Evolutionary conservation across 2,113 vertebrate genomes (phyloP).

Genomic region (Phainopepla nitens): DNA sequence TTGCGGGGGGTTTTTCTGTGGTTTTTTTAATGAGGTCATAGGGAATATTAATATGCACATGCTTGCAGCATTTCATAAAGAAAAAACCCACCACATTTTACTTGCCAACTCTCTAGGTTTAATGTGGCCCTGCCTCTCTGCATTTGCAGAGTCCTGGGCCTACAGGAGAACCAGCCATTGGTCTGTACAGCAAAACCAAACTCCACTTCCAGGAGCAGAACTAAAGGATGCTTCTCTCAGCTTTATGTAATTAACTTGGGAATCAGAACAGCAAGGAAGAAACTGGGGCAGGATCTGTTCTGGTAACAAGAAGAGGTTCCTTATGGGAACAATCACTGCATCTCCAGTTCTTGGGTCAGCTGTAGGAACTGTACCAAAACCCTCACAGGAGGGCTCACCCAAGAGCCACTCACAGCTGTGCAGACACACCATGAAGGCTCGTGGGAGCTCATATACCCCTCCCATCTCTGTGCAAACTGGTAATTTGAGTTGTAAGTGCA

Average conservation of each 20-base stretch:
- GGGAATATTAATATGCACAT: neutral
- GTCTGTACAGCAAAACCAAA: neutral
- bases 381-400: neutral
- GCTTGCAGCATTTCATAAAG: neutral
- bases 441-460: accelerated
- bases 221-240: neutral
- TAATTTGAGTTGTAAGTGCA: neutral
- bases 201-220: neutral
- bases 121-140: neutral
- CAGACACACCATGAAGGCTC: neutral
- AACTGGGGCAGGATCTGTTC: neutral
- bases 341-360: neutral
- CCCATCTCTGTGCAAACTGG: neutral
- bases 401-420: neutral
- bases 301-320: neutral
- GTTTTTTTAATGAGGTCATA: neutral
- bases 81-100: neutral
- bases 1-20: neutral
- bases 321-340: neutral
- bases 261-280: neutral
- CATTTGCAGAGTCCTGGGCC: neutral
- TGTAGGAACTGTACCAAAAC: neutral
- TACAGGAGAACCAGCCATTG: neutral
- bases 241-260: neutral
- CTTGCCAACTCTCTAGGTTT: neutral